Base-by-base conservation (phyloP, 2,113 vertebrate genomes). In the Cricetomys ansorgei region DNA sequence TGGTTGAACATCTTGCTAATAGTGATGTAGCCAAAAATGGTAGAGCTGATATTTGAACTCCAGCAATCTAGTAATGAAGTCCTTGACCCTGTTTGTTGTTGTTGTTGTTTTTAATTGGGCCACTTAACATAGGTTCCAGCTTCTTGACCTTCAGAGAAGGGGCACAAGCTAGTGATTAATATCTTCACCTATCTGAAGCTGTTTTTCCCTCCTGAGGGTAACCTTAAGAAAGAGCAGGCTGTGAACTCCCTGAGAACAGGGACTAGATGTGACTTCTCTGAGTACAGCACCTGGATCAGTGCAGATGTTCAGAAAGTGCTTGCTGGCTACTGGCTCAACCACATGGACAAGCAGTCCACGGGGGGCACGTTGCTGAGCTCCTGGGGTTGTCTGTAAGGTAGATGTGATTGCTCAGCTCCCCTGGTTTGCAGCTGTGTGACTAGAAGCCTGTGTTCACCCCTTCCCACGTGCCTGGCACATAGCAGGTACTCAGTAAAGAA, bases 401-500 rank as follows among this genome's bases (percentile, higher is more conserved):
- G 6, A 4, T 11, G 40, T 75, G 75, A 77, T 43, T 67, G 73
- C 27, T 7, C 5, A 65, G n/a, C 70, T 25, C 17, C 81, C 43
- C 37, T 12, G 70, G 21, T 8, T 15, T 11, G 9, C 16, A 79
- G 21, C 50, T 48, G 6, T 34, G 5, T 64, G 37, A 92, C 37
- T 72, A 85, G 80, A 92, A 92, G 73, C 40, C 45, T 75, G 9
- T 43, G 15, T 73, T 69, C 80, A 93, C 17, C 10, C 5, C 10
- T 73, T 57, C 65, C 19, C 83, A 13, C 59, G n/a, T 21, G 40
- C n/a, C 43, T 83, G 17, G 37, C 19, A 83, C 48, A 62, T 21
- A 77, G 73, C 72, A 87, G 77, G n/a, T 79, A 27, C 31, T 92
- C 91, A 94, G 23, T 88, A 75, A 92, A 88, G 45, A 67, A 40